Conservation (phyloP, 2,888 invertebrate species). For the Lapara coniferarum region DNA sequence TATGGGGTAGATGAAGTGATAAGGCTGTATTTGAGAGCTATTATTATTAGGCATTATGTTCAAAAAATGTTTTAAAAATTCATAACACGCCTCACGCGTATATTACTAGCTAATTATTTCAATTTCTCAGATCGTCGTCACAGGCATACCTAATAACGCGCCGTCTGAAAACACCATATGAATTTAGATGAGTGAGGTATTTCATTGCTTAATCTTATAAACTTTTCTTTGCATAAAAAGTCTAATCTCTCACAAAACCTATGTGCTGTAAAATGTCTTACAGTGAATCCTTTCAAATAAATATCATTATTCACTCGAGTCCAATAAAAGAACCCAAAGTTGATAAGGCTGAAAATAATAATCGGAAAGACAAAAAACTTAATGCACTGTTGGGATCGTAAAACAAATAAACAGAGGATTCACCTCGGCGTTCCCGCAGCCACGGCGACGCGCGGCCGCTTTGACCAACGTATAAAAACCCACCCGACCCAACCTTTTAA, state of each 20-base stretch:
- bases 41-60: conserved; percentile 28
- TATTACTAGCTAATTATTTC: conserved; percentile 74
- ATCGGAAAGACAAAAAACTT: conserved; percentile 73
- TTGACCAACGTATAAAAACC: conserved; percentile 80
- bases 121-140: conserved; percentile 70
- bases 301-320: conserved; percentile 48
- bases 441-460: conserved; percentile 71
- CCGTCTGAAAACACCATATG: conserved; percentile 55
- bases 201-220: conserved; percentile 30
- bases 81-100: conserved; percentile 52
- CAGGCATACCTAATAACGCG: conserved; percentile 64
- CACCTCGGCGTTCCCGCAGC: conserved; percentile 66
- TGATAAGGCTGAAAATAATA: conserved; percentile 76
- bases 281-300: conserved; percentile 13
- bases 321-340: conserved; percentile 57
- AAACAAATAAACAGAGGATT: conserved; percentile 80
- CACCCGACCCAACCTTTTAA: conserved; percentile 79
- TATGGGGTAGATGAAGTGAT: no score
- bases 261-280: background rate
- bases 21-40: no score
- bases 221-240: conserved; percentile 11
- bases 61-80: conserved; percentile 42
- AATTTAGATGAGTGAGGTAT: conserved; percentile 63
- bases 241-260: background rate
- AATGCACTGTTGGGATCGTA: conserved; percentile 81